These are phyloP conservation scores for Sinella curviseta DNA, from an alignment of 1,140 invertebrate genomes.

Conservation along the genomic window DNA sequence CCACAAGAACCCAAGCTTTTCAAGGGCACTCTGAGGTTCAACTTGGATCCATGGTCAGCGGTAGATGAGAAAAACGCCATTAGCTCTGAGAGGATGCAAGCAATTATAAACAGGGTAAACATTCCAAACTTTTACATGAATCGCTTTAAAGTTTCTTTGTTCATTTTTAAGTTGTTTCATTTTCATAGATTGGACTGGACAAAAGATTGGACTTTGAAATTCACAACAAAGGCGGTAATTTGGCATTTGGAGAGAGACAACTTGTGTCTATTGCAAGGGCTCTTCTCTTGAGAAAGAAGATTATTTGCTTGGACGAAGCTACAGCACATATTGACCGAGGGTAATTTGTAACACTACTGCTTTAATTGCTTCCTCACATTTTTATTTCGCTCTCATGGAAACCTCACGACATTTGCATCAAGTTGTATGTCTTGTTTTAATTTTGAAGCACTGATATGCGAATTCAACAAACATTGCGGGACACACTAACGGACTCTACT, in stretches of 20 bases:
- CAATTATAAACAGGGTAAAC: constrained; percentile 59
- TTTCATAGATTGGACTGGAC: constrained; percentile 68
- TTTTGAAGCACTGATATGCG: constrained; percentile 65
- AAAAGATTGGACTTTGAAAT: constrained; percentile 69
- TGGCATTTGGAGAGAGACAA: constrained; percentile 24
- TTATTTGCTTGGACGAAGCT: constrained; percentile 40
- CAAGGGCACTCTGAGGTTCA: constrained; percentile 76
- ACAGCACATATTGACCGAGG: constrained; percentile 25
- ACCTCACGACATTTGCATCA: too few species aligned
- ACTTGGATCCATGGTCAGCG: constrained; percentile 83
- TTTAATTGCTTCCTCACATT: neutral
- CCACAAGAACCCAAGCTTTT: constrained; percentile 77
- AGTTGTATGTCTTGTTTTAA: too few species aligned
- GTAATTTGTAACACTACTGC: neutral
- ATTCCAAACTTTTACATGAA: neutral
- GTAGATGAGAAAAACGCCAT: constrained; percentile 68
- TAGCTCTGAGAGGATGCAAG: constrained; percentile 57
- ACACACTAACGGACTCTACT: neutral
- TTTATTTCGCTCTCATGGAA: constrained; percentile 19
- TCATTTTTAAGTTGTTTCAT: constrained; percentile 77
- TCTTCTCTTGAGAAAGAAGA: constrained; percentile 22
- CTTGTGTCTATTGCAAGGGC: constrained; percentile 31
- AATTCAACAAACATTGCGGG: constrained; percentile 53
- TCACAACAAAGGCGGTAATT: constrained; percentile 53
- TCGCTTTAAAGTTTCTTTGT: constrained; percentile 61